These are phyloP conservation scores for Spisula solida DNA, from an alignment of 2,888 invertebrate genomes.

Conservation along the genomic window DNA sequence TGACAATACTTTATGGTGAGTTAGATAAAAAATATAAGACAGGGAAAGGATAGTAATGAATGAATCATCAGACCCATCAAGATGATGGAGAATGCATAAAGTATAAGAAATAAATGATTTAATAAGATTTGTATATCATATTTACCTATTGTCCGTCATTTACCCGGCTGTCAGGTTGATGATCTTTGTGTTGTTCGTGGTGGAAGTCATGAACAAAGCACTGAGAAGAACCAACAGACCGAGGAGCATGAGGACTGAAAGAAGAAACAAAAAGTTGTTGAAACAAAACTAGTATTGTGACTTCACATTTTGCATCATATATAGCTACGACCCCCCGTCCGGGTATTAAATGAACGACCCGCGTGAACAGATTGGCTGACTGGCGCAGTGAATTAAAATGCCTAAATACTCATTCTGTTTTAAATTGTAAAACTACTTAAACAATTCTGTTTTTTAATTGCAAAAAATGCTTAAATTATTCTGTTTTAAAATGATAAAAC, in stretches of 20 bases:
- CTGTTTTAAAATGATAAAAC: too few species aligned
- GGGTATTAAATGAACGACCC: not conserved
- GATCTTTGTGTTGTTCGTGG: conserved; percentile 24
- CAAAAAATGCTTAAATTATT: too few species aligned
- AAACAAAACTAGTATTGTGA: not conserved
- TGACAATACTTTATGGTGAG: too few species aligned
- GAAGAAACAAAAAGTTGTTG: not conserved
- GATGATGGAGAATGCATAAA: too few species aligned
- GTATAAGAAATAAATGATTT: too few species aligned
- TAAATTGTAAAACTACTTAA: not conserved
- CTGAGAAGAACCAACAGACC: conserved; percentile 24
- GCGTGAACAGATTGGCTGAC: not conserved
- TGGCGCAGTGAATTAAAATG: too few species aligned
- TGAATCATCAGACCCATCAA: too few species aligned
- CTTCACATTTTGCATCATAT: not conserved
- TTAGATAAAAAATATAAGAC: too few species aligned
- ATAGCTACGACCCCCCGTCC: too few species aligned
- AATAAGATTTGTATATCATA: too few species aligned
- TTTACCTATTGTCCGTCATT: not conserved
- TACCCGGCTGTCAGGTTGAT: conserved; percentile 40
- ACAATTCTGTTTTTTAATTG: not conserved
- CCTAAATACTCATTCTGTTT: too few species aligned
- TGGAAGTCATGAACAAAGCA: not conserved
- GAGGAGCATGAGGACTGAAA: conserved; percentile 41
- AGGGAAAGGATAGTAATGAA: too few species aligned